phyloP scores from a whole-genome alignment of 2,113 vertebrate genomes.

The Patagioenas fasciata region DNA sequence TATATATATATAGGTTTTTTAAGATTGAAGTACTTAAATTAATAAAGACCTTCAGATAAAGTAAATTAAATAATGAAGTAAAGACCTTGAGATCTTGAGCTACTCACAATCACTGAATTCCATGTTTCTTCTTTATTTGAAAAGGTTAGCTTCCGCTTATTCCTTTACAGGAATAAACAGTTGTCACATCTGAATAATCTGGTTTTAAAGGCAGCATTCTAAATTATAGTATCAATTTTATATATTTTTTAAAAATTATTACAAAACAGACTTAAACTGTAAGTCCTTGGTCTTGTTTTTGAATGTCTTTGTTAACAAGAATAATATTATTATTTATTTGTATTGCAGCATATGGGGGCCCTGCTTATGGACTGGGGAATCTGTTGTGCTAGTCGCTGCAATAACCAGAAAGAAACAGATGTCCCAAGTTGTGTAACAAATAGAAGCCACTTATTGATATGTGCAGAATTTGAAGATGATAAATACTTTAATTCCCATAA shows the following conservation, averaged over 20 bases:
- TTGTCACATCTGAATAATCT: neutral
- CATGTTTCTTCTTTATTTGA: neutral
- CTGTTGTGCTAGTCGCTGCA: neutral
- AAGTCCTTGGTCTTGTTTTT: neutral
- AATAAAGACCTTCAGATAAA: neutral
- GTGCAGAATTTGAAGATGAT: neutral
- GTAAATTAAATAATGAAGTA: neutral
- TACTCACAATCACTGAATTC: neutral
- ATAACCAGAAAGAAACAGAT: neutral
- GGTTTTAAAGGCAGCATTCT: neutral
- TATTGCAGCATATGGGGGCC: neutral
- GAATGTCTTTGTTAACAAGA: neutral
- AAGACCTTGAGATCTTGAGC: neutral
- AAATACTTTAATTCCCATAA: neutral
- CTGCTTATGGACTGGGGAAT: neutral
- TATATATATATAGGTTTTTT: neutral
- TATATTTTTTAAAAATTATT: neutral
- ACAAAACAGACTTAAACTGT: neutral
- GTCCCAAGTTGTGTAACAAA: neutral
- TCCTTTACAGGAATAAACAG: neutral
- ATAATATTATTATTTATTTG: neutral
- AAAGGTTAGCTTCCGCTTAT: neutral
- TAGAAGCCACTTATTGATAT: neutral
- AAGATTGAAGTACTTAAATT: neutral
- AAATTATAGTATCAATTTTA: neutral